A percentile compares a stretch with the other conserved stretches of the same genome.
These are phyloP conservation scores for Odontothrips loti DNA, from an alignment of 2,888 invertebrate species.

Conservation along the genomic window DNA sequence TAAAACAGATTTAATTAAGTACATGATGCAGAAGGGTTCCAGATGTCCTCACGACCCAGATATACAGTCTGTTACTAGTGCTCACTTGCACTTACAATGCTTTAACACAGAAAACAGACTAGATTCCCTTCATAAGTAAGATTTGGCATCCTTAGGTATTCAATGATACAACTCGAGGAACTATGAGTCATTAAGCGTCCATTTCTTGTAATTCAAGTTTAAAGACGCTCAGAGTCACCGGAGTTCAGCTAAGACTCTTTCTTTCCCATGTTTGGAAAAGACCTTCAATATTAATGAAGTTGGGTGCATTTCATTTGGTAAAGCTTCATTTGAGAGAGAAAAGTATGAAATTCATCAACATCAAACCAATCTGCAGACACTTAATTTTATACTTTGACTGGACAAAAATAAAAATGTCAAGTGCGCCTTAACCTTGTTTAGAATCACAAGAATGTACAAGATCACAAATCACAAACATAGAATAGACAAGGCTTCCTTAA, in stretches of 20 bases:
- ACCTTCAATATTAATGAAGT: neutral
- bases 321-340: neutral
- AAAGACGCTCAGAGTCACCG: neutral
- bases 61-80: too few species aligned
- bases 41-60: neutral
- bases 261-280: neutral
- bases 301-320: neutral
- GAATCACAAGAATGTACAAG: conserved; percentile 25
- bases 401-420: neutral
- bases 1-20: neutral
- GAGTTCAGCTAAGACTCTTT: conserved; percentile 22
- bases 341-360: neutral
- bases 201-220: neutral
- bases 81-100: neutral
- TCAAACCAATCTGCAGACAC: neutral
- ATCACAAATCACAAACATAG: conserved; percentile 21
- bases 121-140: neutral
- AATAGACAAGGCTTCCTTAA: neutral
- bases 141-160: neutral
- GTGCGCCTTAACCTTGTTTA: neutral
- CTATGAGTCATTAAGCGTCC: neutral
- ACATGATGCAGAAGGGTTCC: neutral
- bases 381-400: neutral
- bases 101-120: neutral
- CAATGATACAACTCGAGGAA: neutral